These are phyloP conservation scores for Rhyacichthys aspro DNA, from an alignment of 2,797 vertebrate species.

Conservation along the genomic window DNA sequence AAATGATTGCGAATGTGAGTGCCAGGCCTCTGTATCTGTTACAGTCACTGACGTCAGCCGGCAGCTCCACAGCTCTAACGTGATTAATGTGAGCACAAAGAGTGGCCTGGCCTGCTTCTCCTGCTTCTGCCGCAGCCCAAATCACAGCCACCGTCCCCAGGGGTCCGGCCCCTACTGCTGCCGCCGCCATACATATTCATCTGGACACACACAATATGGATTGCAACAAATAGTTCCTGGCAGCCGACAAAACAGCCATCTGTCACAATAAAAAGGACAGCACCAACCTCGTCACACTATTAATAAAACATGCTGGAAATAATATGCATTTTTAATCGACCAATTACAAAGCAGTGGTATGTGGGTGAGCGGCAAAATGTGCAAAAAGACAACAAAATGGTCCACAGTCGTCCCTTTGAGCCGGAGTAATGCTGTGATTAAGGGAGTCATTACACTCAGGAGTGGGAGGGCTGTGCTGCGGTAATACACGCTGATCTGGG, in stretches of 20 bases:
- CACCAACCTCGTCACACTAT: constrained; percentile 64
- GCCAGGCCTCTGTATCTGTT: constrained; percentile 46
- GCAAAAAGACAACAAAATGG: constrained; percentile 51
- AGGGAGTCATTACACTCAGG: constrained; percentile 19
- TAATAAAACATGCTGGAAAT: constrained; percentile 73
- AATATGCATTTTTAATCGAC: constrained; percentile 72
- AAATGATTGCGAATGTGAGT: constrained; percentile 38
- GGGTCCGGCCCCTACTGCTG: constrained; percentile 26
- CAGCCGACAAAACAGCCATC: constrained; percentile 40
- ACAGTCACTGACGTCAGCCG: constrained; percentile 50
- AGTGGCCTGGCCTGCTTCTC: constrained; percentile 44
- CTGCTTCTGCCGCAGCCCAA: constrained; percentile 40
- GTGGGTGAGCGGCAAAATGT: constrained; percentile 41
- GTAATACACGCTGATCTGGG: constrained; percentile 14
- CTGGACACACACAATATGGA: constrained; percentile 48
- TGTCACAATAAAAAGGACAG: constrained; percentile 48
- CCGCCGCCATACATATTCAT: constrained; percentile 57
- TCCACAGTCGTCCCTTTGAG: constrained; percentile 24
- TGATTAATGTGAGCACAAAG: constrained; percentile 70
- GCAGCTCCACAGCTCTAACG: constrained; percentile 48
- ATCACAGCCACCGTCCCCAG: constrained; percentile 42
- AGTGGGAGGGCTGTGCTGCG: constrained; percentile 14
- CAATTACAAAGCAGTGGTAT: constrained; percentile 53
- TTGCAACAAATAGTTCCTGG: constrained; percentile 1
- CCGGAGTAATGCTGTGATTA: constrained; percentile 42